Conservation (phyloP, 2,797 vertebrate genomes). For the Oreonectes daqikongensis region DNA sequence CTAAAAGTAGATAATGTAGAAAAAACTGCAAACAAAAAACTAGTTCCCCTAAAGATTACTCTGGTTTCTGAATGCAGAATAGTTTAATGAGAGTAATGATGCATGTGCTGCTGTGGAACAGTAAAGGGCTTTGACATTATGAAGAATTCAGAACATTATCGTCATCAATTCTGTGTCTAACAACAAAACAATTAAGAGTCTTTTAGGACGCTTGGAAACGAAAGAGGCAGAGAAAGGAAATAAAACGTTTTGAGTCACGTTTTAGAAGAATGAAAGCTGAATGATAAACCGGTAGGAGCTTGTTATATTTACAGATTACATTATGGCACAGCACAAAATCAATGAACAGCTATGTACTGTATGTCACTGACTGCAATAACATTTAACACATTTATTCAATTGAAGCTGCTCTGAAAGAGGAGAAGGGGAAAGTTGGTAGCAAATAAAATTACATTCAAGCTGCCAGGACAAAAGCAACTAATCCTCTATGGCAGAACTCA, state of each 20-base stretch:
- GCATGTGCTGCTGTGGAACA: slow-evolving; percentile 18
- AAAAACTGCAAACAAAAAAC: slow-evolving; percentile 7
- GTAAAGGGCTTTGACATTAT: slow-evolving; percentile 10
- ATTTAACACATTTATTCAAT: slow-evolving; percentile 8
- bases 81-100: slow-evolving; percentile 34
- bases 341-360: slow-evolving; percentile 16
- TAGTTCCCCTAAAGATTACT: slow-evolving; percentile 18
- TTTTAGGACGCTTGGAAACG: not conserved
- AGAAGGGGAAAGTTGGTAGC: slow-evolving; percentile 12
- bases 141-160: slow-evolving; percentile 6
- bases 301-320: slow-evolving; percentile 27
- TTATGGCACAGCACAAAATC: slow-evolving; percentile 21
- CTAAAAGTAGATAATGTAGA: slow-evolving; percentile 27
- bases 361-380: slow-evolving; percentile 9
- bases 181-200: slow-evolving; percentile 29
- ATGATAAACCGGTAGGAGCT: slow-evolving; percentile 19
- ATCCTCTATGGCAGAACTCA: not conserved
- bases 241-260: slow-evolving; percentile 17
- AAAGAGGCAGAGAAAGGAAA: not conserved
- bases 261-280: slow-evolving; percentile 2
- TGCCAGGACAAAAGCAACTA: not conserved
- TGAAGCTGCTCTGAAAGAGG: not conserved
- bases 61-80: slow-evolving; percentile 15
- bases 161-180: slow-evolving; percentile 25
- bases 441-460: slow-evolving; percentile 1